Percentiles rank a stretch among this genome's conserved stretches.
Evolutionary conservation across 1,140 invertebrate species (phyloP).

Genomic region (Caenorhabditis latens): DNA sequence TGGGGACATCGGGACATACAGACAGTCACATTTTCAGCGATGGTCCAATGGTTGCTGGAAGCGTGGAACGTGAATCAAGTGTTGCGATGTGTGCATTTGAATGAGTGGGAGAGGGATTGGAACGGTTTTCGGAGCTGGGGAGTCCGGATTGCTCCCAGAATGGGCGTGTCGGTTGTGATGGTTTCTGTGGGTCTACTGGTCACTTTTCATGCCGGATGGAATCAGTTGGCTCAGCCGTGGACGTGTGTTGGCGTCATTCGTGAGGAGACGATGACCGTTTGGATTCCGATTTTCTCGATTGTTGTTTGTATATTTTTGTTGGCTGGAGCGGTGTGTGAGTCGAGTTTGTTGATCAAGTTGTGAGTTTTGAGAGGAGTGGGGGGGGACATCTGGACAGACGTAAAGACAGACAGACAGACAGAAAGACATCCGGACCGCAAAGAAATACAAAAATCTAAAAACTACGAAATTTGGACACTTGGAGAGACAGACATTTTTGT

Average conservation of each 20-base stretch:
- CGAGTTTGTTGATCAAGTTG: not conserved
- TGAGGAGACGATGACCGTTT: not conserved
- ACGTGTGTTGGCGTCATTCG: not conserved
- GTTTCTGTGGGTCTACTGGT: not conserved
- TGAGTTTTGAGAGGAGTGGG: not conserved
- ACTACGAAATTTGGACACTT: no score
- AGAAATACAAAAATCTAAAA: no score
- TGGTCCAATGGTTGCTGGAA: not conserved
- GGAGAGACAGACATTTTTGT: no score
- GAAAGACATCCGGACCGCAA: no score
- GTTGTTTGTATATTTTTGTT: not conserved
- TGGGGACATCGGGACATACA: not conserved
- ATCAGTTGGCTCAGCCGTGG: not conserved
- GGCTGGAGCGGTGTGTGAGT: not conserved
- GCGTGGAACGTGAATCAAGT: conserved; percentile 1
- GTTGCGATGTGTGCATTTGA: not conserved
- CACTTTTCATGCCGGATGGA: conserved; percentile 1
- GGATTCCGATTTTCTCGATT: not conserved
- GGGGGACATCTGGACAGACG: no score
- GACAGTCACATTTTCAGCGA: not conserved
- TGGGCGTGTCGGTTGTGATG: not conserved
- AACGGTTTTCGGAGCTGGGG: not conserved
- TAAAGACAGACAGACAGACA: no score
- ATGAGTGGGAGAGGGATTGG: not conserved
- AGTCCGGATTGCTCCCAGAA: not conserved